phyloP scores from a whole-genome alignment of 2,888 invertebrate genomes.

The Tetramorium bicarinatum region DNA sequence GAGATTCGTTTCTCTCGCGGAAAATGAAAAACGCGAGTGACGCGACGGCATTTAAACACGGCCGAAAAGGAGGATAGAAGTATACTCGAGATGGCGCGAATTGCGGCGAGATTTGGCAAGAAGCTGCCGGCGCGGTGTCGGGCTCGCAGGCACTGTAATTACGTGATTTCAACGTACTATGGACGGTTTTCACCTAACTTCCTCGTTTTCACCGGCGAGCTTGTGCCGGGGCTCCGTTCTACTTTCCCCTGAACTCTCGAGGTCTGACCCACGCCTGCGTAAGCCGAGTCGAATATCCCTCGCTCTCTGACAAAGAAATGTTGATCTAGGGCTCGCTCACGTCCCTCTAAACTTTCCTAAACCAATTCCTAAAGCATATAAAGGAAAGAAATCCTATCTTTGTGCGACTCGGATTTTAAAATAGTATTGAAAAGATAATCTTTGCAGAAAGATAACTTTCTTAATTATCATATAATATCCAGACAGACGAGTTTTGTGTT shows the following conservation, averaged over 20 bases:
- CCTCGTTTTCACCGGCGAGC: constrained; percentile 84
- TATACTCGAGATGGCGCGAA: neutral
- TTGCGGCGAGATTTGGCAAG: constrained; percentile 73
- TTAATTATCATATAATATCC: neutral
- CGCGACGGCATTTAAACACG: neutral
- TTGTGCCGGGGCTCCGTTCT: constrained; percentile 78
- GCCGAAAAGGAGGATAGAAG: neutral
- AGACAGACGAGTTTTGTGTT: neutral
- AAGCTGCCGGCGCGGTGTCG: constrained; percentile 50
- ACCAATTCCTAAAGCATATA: neutral
- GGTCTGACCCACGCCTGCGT: constrained; percentile 66
- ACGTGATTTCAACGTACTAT: constrained; percentile 76
- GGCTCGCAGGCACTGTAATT: constrained; percentile 71
- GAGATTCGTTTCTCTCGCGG: neutral
- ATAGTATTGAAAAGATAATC: neutral
- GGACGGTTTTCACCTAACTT: constrained; percentile 85
- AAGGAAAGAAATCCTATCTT: neutral
- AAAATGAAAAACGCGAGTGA: neutral
- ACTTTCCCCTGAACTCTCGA: constrained; percentile 82
- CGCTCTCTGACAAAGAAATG: constrained; percentile 53
- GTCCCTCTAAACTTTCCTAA: too few relatives aligned
- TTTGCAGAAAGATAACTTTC: neutral
- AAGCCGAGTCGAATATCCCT: constrained; percentile 55
- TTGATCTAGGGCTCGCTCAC: neutral
- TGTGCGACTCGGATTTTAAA: neutral